Evolutionary conservation across 2,113 vertebrate species (phyloP), one percentile per base, ranked within the genome.

Genomic region (Microtus oregoni): DNA sequence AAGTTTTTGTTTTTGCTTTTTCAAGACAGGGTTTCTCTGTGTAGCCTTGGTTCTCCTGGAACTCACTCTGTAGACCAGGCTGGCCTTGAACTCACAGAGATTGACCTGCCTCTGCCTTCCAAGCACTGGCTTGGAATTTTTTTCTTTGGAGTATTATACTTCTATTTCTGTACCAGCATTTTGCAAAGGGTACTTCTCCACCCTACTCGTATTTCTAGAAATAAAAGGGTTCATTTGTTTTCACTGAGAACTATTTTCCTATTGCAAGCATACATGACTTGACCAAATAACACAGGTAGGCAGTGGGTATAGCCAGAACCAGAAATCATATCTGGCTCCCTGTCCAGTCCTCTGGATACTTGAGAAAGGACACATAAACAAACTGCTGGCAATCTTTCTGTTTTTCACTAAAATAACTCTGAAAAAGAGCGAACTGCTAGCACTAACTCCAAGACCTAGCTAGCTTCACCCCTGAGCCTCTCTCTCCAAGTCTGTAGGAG

Each of bases 181-280:
- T 92, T 86, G 58, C 50, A 81, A 90, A 68, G 30, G 38, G 13
- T 86, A 82, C 47, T 91, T 68, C 32, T 89, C 7, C 30, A n/a
- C 20, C 32, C 32, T 89, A 41, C 44, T 58, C 13, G 20, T 44
- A 24, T 67, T 89, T 41, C 61, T 77, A 86, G 58, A 41, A 86
- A 90, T 68, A 86, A 87, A 86, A 90, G 67, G 5, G 47, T 93
- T 41, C 9, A 47, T 78, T 63, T 47, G 55, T 50, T 87, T 78
- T 95, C 35, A 61, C 24, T 85, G 75, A 75, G 22, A 78, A n/a
- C 22, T 30, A 22, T 81, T 94, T 76, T 88, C 82, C 86, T 90
- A 6, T 75, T 58, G 30, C 50, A 95, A 30, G 63, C 11, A 72
- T 50, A 70, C 7, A n/a, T 22, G 41, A 79, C n/a, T 82, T 7